Conservation (phyloP, 2,888 invertebrate genomes). For the Drosophila anomalipes region DNA sequence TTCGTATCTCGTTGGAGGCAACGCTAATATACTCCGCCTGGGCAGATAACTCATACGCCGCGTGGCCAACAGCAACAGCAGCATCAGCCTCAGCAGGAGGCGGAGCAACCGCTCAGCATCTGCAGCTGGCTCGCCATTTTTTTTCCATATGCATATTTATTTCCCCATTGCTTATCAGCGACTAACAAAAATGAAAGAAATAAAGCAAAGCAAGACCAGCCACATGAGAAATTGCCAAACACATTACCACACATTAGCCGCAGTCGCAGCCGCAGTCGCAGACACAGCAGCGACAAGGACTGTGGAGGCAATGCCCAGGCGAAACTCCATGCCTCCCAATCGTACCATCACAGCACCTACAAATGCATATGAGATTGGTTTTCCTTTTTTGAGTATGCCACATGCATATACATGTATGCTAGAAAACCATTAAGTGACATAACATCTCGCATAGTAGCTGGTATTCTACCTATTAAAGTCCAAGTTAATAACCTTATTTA, state of each 20-base stretch:
- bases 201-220: constrained; percentile 60
- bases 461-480: neutral
- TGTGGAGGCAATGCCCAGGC: neutral
- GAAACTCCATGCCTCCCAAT: no score
- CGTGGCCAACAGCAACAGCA: constrained; percentile 46
- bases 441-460: neutral
- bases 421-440: neutral
- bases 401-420: neutral
- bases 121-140: constrained; percentile 9
- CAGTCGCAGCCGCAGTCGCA: constrained; percentile 4
- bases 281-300: constrained; percentile 6
- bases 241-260: constrained; percentile 77
- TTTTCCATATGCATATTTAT: constrained; percentile 80
- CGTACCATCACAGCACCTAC: neutral
- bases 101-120: constrained; percentile 6
- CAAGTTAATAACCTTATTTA: neutral
- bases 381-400: neutral
- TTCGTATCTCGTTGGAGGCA: constrained; percentile 68
- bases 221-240: constrained; percentile 74
- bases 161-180: constrained; percentile 82
- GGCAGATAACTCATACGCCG: constrained; percentile 77
- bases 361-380: constrained; percentile 16
- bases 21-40: constrained; percentile 62
- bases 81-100: constrained; percentile 28
- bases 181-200: constrained; percentile 62